Percentiles rank a stretch among this genome's conserved stretches.
Conservation (phyloP, 2,797 vertebrate genomes). For the Avahi laniger region DNA sequence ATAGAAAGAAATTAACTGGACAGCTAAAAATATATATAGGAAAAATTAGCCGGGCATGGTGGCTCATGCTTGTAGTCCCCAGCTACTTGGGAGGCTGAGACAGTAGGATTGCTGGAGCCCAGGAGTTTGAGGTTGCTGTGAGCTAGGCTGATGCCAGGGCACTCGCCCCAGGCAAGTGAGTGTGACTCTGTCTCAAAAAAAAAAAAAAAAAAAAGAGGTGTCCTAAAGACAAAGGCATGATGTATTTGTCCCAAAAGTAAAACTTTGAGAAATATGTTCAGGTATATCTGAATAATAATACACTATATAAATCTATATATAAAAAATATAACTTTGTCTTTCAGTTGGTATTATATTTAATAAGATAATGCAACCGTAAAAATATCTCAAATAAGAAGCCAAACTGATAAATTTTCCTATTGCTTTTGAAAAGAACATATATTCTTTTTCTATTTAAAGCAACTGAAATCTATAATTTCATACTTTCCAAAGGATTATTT, state of each 20-base stretch:
- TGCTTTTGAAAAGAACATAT: neutral
- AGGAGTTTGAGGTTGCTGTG: too few relatives aligned
- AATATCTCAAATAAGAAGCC: neutral
- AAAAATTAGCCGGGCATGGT: too few relatives aligned
- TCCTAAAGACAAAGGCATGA: neutral
- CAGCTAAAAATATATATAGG: too few relatives aligned
- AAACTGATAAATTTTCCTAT: neutral
- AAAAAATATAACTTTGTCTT: neutral
- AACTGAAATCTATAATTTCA: neutral
- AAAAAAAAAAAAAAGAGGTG: neutral
- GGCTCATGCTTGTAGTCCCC: too few relatives aligned
- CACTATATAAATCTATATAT: neutral
- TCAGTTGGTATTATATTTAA: neutral
- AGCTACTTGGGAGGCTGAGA: too few relatives aligned
- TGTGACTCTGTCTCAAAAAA: too few relatives aligned
- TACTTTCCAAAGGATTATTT: neutral
- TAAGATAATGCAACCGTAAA: neutral
- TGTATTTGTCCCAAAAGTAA: neutral
- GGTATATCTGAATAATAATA: neutral
- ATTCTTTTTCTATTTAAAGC: neutral
- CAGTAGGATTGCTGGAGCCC: too few relatives aligned
- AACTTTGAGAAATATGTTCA: neutral
- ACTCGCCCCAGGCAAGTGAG: too few relatives aligned
- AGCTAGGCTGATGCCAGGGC: too few relatives aligned
- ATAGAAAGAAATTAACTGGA: too few relatives aligned